Percentiles rank a stretch among this genome's conserved stretches.
phyloP scores from a whole-genome alignment of 1,140 invertebrate genomes.

The Myzus persicae region DNA sequence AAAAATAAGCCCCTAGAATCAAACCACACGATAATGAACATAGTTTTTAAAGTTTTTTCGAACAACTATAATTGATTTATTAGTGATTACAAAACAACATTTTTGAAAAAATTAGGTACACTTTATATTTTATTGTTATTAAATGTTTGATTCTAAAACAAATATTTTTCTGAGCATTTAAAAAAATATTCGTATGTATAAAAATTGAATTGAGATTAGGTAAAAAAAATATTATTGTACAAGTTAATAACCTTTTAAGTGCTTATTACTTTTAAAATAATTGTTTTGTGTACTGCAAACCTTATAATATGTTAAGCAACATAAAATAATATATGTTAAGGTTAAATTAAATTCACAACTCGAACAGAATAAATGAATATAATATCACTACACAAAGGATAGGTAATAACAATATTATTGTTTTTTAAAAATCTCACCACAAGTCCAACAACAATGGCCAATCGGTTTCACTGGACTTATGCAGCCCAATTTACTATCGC shows the following conservation, averaged over 20 bases:
- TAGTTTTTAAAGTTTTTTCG: not conserved
- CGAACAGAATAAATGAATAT: not conserved
- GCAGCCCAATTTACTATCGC: slow-evolving; percentile 31
- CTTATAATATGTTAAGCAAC: not conserved
- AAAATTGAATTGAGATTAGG: not conserved
- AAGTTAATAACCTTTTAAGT: not conserved
- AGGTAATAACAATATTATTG: not conserved
- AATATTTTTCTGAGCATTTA: no score
- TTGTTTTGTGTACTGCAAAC: not conserved
- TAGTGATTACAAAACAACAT: no score
- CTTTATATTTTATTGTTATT: no score
- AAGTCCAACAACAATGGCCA: slow-evolving; percentile 48
- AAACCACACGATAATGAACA: not conserved
- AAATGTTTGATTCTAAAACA: no score
- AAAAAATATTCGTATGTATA: no score
- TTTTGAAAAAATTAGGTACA: no score
- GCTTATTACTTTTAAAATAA: not conserved
- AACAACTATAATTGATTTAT: not conserved
- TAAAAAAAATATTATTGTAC: no score
- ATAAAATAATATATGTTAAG: not conserved
- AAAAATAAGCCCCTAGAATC: slow-evolving; percentile 33
- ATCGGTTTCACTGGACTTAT: slow-evolving; percentile 27
- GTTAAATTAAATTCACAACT: not conserved
- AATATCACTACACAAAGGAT: not conserved
- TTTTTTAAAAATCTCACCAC: slow-evolving; percentile 14